phyloP scores from a whole-genome alignment of 2,888 invertebrate genomes.

The Dinocampus coccinellae region DNA sequence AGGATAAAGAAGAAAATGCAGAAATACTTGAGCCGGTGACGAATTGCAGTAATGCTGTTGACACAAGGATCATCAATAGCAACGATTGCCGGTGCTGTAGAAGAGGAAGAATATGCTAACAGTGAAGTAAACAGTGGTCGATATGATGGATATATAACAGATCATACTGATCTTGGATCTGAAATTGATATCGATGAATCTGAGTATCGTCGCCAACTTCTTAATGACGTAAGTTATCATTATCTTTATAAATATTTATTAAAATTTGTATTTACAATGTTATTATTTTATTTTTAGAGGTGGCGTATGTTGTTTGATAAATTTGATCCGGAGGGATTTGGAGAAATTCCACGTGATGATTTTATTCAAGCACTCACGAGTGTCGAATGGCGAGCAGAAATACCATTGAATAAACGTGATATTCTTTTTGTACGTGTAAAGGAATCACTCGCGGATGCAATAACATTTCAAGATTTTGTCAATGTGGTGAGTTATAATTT shows the following conservation, averaged over 20 bases:
- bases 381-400: conserved; percentile 82
- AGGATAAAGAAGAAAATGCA: conserved; percentile 40
- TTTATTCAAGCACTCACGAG: conserved; percentile 83
- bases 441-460: conserved; percentile 73
- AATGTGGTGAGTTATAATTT: conserved; percentile 84
- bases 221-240: conserved; percentile 81
- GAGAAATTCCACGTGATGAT: conserved; percentile 90
- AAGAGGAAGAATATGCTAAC: conserved; percentile 63
- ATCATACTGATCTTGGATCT: conserved; percentile 85
- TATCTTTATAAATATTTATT: conserved; percentile 20
- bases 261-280: conserved; percentile 19
- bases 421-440: conserved; percentile 68
- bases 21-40: conserved; percentile 52
- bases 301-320: conserved; percentile 90
- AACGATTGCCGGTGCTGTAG: conserved; percentile 66
- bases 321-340: conserved; percentile 94
- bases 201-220: conserved; percentile 80
- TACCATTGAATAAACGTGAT: conserved; percentile 82
- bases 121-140: conserved; percentile 65
- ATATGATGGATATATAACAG: conserved; percentile 77
- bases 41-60: conserved; percentile 61
- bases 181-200: conserved; percentile 79
- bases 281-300: no score
- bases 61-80: conserved; percentile 64
- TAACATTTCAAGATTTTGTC: conserved; percentile 94